Evolutionary conservation across 2,797 vertebrate genomes (phyloP).

Genomic region (Halcyon leucocephala): DNA sequence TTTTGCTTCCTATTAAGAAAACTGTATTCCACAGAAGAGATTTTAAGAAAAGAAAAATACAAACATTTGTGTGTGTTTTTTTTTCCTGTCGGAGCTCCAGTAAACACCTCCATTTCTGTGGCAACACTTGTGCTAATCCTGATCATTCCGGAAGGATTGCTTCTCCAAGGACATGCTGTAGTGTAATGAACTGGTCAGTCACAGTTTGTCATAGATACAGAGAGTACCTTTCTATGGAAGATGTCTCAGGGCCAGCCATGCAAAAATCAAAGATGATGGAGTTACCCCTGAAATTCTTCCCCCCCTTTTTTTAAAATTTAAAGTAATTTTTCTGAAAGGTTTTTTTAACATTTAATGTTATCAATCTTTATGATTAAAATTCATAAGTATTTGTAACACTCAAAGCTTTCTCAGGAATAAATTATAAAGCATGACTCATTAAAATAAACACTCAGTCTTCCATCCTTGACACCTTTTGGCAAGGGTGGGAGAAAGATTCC

Average conservation of each 20-base stretch:
- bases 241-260: background rate
- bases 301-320: background rate
- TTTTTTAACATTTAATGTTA: background rate
- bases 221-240: background rate
- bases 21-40: background rate
- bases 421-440: background rate
- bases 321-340: background rate
- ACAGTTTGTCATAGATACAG: background rate
- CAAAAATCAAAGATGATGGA: background rate
- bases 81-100: background rate
- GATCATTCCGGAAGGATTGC: background rate
- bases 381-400: background rate
- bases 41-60: background rate
- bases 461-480: background rate
- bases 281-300: background rate
- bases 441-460: background rate
- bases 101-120: conserved; percentile 10
- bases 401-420: background rate
- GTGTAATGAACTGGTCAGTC: background rate
- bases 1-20: conserved; percentile 59
- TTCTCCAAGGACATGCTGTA: background rate
- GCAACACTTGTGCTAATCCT: background rate
- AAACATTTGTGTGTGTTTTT: conserved; percentile 28
- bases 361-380: background rate
- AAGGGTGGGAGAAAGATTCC: background rate